phyloP scores from a whole-genome alignment of 2,797 vertebrate species.

The Phoebastria nigripes region DNA sequence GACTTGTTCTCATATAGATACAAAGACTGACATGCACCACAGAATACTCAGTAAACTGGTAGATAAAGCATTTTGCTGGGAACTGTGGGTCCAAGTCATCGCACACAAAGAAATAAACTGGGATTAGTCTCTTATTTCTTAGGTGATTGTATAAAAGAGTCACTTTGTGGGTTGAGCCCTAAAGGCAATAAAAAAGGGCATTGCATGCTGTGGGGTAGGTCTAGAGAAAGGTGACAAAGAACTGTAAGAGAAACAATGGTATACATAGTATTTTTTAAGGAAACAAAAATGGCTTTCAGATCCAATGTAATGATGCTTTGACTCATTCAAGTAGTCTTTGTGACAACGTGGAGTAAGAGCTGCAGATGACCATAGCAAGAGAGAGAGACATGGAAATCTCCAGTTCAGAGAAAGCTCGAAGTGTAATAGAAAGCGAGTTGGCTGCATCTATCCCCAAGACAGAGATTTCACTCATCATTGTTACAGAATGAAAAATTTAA shows the following conservation, averaged over 20 bases:
- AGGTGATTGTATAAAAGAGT: not conserved
- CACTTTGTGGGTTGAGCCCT: not conserved
- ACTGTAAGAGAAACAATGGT: not conserved
- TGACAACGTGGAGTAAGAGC: not conserved
- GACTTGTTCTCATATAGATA: not conserved
- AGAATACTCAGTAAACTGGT: not conserved
- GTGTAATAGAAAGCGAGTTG: constrained; percentile 39
- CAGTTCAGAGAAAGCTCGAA: not conserved
- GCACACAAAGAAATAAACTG: not conserved
- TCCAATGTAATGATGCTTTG: not conserved
- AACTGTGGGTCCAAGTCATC: not conserved
- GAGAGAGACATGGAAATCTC: not conserved
- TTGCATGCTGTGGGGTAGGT: not conserved
- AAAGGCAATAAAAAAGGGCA: not conserved
- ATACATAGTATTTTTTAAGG: not conserved
- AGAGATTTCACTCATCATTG: constrained; percentile 69
- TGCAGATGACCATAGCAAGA: not conserved
- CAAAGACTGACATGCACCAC: not conserved
- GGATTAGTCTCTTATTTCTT: not conserved
- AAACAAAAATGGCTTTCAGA: not conserved
- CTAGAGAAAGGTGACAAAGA: not conserved
- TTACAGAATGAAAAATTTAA: constrained; percentile 74
- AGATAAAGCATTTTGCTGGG: not conserved
- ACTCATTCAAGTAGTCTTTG: not conserved
- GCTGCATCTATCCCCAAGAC: constrained; percentile 45